Base-by-base conservation (phyloP, 2,888 invertebrate genomes). In the Tyria jacobaeae region DNA sequence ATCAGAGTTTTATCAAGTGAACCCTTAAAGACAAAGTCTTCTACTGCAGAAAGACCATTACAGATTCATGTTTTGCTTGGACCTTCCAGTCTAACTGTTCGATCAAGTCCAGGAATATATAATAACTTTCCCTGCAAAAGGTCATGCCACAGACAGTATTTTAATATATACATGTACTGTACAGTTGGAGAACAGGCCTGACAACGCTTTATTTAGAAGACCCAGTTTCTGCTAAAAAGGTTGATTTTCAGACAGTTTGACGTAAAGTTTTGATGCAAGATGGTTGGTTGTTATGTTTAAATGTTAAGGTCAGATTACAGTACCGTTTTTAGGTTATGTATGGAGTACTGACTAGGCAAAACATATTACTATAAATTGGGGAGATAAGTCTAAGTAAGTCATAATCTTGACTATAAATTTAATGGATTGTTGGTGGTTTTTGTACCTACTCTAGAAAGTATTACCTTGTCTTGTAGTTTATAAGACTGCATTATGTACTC, bases 41-140 rank as follows among this genome's bases (percentile, higher is more conserved):
- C 24, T 65, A 37, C 61, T 48, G 17, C n/a, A 50, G 44, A 50
- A 59, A 51, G 9, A 21, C 15, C 31, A 55, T 59, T 59, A 59
- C 21, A 59, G 44, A 59, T 59, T 55, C 39, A 63, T 56, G 44
- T 58, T 52, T 50, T 54, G 47, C 51, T 62, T 24, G 61, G 64
- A 65, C 71, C 68, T 75, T 68, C 60, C 62, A 64, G 52, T 58
- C 60, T 62, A 73, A 55, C 50, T 59, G 64, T 76, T 75, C 74
- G 71, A 76, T 73, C 51, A 54, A 52, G 61, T 65, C 68, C 69
- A 63, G 68, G 77, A 79, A 78, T 79, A 78, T 70, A 71, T 69
- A 76, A 71, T 71, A 65, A 71, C 71, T 64, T 64, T 59, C 57
- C 52, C 57, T 60, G 52, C 47, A 80, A 75, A 44, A 81, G 77